phyloP scores from a whole-genome alignment of 2,113 vertebrate genomes.

The Passer montanus region DNA sequence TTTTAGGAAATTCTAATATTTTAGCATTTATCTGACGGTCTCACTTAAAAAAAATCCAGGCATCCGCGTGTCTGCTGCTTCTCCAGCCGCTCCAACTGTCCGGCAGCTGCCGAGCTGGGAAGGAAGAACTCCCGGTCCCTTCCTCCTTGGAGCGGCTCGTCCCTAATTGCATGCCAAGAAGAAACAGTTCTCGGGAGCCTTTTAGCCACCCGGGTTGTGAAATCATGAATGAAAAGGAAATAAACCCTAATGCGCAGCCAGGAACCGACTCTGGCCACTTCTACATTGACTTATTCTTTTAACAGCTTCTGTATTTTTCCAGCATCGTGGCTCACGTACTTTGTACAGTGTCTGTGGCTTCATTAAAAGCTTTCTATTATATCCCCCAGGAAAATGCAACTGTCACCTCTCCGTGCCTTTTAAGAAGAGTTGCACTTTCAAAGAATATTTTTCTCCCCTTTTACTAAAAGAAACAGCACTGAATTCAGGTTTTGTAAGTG shows the following conservation, averaged over 20 bases:
- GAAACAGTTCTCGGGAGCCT: neutral
- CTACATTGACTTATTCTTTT: constrained; percentile 31
- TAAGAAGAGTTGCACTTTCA: constrained; percentile 75
- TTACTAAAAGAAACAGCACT: constrained; percentile 54
- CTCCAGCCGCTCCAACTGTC: neutral
- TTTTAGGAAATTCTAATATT: neutral
- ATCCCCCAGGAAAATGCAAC: constrained; percentile 17
- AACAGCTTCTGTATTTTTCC: constrained; percentile 18
- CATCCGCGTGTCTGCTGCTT: neutral
- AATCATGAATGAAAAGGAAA: constrained; percentile 43
- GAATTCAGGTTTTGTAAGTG: constrained; percentile 77
- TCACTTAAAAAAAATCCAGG: neutral
- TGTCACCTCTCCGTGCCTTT: constrained; percentile 45
- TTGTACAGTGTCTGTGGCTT: constrained; percentile 6
- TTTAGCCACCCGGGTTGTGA: neutral
- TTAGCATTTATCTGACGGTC: neutral
- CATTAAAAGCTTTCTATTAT: constrained; percentile 42
- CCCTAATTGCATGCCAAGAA: constrained; percentile 8
- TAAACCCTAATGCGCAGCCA: constrained; percentile 18
- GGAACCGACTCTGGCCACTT: constrained; percentile 27
- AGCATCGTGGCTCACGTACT: neutral
- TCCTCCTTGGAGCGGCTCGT: neutral
- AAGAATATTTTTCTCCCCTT: constrained; percentile 60
- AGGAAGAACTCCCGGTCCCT: neutral
- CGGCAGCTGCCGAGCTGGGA: neutral